These are phyloP conservation scores for Augiades crinisus DNA, from an alignment of 2,888 invertebrate genomes.

Conservation along the genomic window DNA sequence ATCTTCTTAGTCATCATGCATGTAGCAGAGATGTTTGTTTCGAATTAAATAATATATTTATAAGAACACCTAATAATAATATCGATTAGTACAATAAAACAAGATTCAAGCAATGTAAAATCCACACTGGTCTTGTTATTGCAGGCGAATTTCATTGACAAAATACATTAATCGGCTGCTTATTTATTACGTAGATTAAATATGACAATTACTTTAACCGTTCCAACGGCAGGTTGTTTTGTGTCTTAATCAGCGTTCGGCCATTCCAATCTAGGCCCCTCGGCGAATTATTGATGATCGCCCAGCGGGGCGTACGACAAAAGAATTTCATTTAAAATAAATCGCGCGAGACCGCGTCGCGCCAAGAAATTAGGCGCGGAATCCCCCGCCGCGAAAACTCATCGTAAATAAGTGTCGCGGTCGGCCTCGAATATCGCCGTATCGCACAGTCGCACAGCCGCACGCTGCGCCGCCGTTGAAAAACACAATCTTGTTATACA, in stretches of 20 bases:
- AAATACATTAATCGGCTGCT: not conserved
- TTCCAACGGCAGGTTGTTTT: conserved; percentile 44
- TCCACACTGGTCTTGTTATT: not conserved
- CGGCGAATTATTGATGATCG: conserved; percentile 68
- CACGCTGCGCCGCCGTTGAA: conserved; percentile 38
- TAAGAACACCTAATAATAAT: no score
- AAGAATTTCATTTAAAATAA: conserved; percentile 76
- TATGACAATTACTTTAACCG: conserved; percentile 17
- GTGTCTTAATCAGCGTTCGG: conserved; percentile 65
- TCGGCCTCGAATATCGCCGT: conserved; percentile 43
- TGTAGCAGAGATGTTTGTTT: no score
- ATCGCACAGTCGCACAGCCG: conserved; percentile 22
- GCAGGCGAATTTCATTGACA: not conserved
- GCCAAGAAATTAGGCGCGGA: conserved; percentile 75
- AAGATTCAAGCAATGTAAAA: no score
- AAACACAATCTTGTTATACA: conserved; percentile 72
- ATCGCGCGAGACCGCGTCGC: conserved; percentile 76
- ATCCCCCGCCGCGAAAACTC: conserved; percentile 77
- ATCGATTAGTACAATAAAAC: no score
- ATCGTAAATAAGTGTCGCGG: conserved; percentile 76
- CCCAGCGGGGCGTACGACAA: conserved; percentile 72
- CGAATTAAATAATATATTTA: no score
- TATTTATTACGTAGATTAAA: conserved; percentile 17
- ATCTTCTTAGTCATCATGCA: no score
- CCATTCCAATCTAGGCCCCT: conserved; percentile 64